phyloP scores from a whole-genome alignment of 2,113 vertebrate genomes.

The Crotalus horridus region DNA sequence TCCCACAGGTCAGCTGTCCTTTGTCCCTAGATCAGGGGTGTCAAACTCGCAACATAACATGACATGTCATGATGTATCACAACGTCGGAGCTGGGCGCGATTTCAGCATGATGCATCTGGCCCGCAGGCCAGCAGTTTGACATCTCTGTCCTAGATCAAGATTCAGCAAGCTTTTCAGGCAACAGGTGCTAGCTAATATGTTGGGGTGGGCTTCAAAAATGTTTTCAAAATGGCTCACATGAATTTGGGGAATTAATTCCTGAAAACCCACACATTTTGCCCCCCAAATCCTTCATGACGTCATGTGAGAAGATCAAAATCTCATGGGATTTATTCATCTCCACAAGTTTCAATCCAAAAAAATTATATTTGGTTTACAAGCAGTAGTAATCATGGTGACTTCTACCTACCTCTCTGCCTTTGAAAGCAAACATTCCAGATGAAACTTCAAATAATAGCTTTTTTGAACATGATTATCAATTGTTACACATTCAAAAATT shows the following conservation, averaged over 20 bases:
- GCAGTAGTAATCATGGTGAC: not conserved
- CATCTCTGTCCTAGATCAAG: not conserved
- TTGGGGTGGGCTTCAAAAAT: not conserved
- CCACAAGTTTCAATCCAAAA: not conserved
- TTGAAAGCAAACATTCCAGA: not conserved
- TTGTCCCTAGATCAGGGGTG: not conserved
- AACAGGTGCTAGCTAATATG: not conserved
- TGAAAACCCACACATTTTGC: not conserved
- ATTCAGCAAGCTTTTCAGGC: not conserved
- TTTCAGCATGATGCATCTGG: too few relatives aligned
- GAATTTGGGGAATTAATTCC: not conserved
- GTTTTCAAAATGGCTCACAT: not conserved
- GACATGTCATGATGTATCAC: too few relatives aligned
- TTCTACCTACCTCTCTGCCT: not conserved
- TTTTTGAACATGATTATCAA: not conserved
- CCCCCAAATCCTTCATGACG: not conserved
- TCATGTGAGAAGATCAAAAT: not conserved
- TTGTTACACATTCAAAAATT: not conserved
- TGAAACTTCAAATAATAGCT: not conserved
- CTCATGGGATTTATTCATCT: not conserved
- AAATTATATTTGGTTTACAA: not conserved
- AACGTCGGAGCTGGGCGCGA: too few relatives aligned
- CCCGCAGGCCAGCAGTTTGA: too few relatives aligned
- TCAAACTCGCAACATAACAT: too few relatives aligned
- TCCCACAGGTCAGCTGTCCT: not conserved